phyloP scores from a whole-genome alignment of 1,140 invertebrate genomes.

The Heliconius congener region DNA sequence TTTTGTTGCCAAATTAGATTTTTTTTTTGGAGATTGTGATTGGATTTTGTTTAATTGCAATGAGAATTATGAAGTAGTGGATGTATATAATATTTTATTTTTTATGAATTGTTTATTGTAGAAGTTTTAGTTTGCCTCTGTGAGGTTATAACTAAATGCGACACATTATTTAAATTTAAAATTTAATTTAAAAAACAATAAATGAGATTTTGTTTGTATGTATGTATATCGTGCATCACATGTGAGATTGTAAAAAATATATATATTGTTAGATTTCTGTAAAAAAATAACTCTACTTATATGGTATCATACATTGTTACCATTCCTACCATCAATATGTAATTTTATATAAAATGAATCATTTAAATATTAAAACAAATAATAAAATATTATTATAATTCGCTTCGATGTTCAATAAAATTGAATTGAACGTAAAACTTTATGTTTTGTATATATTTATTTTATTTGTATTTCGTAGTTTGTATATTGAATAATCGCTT shows the following conservation, averaged over 20 bases:
- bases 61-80: neutral
- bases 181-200: neutral
- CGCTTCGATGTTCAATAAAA: neutral
- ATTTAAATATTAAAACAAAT: neutral
- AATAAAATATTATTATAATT: neutral
- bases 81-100: neutral
- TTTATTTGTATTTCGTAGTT: slow-evolving; percentile 44
- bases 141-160: neutral
- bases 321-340: neutral
- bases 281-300: neutral
- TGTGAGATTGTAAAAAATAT: slow-evolving; percentile 4
- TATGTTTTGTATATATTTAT: slow-evolving; percentile 51
- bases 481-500: slow-evolving; percentile 30
- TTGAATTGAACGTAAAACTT: neutral
- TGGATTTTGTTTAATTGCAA: neutral
- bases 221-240: slow-evolving; percentile 6
- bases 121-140: neutral
- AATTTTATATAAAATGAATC: neutral
- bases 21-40: neutral
- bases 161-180: neutral
- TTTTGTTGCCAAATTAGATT: neutral
- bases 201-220: neutral
- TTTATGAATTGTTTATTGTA: neutral
- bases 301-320: neutral
- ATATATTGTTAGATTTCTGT: slow-evolving; percentile 8